These are phyloP conservation scores for Anastatus disparis DNA, from an alignment of 1,140 invertebrate species.

Conservation along the genomic window DNA sequence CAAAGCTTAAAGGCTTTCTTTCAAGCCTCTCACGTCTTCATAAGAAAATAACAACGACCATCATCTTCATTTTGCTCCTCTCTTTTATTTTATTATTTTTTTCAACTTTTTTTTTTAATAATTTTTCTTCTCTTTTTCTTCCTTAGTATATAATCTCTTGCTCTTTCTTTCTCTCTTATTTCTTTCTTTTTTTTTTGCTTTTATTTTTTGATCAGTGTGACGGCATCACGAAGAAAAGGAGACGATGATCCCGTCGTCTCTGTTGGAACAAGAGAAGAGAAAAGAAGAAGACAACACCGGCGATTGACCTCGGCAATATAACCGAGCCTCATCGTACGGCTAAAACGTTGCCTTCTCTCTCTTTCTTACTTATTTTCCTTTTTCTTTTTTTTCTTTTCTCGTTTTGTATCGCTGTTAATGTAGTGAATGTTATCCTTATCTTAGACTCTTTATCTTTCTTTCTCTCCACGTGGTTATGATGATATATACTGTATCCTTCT, in stretches of 20 bases:
- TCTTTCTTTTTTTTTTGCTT: too few species aligned
- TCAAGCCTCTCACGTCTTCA: slow-evolving; percentile 29
- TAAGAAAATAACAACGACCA: slow-evolving; percentile 4
- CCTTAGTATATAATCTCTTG: not conserved
- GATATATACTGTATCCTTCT: too few species aligned
- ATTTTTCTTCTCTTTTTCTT: too few species aligned
- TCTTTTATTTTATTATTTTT: too few species aligned
- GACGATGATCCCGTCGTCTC: not conserved
- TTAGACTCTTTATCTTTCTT: not conserved
- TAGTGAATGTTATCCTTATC: too few species aligned
- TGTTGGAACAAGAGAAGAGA: not conserved
- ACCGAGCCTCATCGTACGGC: not conserved
- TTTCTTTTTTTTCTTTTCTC: too few species aligned
- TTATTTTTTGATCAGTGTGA: slow-evolving; percentile 25
- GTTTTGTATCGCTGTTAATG: too few species aligned
- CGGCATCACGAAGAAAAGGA: not conserved
- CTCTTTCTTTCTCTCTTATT: slow-evolving; percentile 1
- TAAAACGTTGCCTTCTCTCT: not conserved
- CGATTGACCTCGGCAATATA: slow-evolving; percentile 7
- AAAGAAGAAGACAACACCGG: slow-evolving; percentile 3
- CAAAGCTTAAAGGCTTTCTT: not conserved
- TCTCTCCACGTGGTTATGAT: not conserved
- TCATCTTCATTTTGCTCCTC: slow-evolving; percentile 11
- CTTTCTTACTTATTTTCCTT: not conserved
- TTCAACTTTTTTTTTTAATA: too few species aligned